Evolutionary conservation across 2,113 vertebrate genomes (phyloP).

Genomic region (Neodontobutis hainanensis): DNA sequence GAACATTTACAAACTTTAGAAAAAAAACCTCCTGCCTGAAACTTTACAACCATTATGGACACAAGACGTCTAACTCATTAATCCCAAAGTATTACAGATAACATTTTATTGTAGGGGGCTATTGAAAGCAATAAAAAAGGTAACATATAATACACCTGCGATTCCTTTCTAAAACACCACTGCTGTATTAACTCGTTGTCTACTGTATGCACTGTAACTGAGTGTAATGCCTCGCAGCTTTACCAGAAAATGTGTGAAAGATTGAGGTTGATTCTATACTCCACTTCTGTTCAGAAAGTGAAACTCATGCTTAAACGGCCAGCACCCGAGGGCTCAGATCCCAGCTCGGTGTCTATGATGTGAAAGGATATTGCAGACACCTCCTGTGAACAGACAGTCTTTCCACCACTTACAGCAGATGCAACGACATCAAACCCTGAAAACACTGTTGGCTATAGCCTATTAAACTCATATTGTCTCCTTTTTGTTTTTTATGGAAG

Average conservation of each 20-base stretch:
- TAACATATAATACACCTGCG: too few species aligned
- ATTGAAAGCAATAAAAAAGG: too few species aligned
- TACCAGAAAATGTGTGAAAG: not conserved
- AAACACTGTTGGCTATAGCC: constrained; percentile 47
- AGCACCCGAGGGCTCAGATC: constrained; percentile 35
- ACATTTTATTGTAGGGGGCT: too few species aligned
- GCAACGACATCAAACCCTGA: constrained; percentile 46
- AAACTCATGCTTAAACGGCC: constrained; percentile 16
- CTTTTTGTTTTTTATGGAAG: constrained; percentile 26
- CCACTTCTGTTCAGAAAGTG: constrained; percentile 9
- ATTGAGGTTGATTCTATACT: not conserved
- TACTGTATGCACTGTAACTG: constrained; percentile 1
- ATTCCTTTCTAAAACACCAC: too few species aligned
- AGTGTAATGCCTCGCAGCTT: not conserved
- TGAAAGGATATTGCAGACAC: constrained; percentile 39
- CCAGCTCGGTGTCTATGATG: constrained; percentile 46
- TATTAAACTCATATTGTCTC: constrained; percentile 45
- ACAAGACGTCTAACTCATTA: too few species aligned
- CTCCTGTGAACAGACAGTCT: constrained; percentile 52
- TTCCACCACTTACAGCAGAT: constrained; percentile 45
- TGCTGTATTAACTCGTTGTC: too few species aligned
- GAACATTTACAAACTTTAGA: too few species aligned
- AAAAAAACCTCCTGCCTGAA: too few species aligned
- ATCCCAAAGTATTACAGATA: too few species aligned
- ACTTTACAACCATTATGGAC: too few species aligned